Conservation (phyloP, 2,888 invertebrate genomes). For the Lamellibrachia columna region DNA sequence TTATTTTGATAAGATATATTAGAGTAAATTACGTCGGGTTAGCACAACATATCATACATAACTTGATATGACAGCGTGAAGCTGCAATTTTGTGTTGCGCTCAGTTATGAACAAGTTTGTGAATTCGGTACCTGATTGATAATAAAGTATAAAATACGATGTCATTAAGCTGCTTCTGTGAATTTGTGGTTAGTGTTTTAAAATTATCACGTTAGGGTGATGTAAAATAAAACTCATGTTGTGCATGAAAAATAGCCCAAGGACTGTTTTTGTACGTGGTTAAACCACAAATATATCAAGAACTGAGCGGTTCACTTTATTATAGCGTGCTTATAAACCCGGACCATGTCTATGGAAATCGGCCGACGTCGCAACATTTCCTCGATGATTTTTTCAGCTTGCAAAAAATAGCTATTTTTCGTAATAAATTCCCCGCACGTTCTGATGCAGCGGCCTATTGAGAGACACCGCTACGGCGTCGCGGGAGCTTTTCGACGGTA, state of each 20-base stretch:
- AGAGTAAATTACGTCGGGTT: no score
- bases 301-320: no score
- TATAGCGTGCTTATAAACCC: no score
- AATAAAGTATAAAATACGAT: no score
- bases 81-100: not conserved
- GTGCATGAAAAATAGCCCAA: not conserved
- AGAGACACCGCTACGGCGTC: not conserved
- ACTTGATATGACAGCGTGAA: not conserved
- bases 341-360: no score
- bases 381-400: not conserved
- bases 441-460: not conserved
- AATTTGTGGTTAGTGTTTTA: no score
- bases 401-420: not conserved
- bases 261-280: no score
- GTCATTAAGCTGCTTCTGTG: no score
- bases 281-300: no score
- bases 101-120: not conserved
- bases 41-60: not conserved
- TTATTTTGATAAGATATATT: no score
- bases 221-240: no score
- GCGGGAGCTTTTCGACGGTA: not conserved
- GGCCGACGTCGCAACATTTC: not conserved
- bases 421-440: not conserved
- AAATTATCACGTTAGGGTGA: no score
- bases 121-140: not conserved